Evolutionary conservation across 2,888 invertebrate genomes (phyloP), one percentile per base, ranked within the genome.

Genomic region (Synergus gifuensis): DNA sequence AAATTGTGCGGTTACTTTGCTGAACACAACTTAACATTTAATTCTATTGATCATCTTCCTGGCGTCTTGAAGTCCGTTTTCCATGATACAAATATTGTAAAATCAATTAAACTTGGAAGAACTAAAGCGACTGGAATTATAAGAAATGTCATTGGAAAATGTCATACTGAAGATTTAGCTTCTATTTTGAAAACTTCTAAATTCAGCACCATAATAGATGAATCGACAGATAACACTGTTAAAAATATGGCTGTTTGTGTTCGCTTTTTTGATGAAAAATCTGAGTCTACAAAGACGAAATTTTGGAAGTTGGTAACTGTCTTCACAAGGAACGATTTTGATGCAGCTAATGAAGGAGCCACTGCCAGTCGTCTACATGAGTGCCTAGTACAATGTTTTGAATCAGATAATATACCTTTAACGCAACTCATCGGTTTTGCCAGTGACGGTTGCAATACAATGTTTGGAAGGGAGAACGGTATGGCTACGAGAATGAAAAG

Each of bases 291-390:
- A n/a, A n/a, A n/a, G n/a, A n/a, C n/a, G n/a, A n/a, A 42, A 64
- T 82, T 79, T 76, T 82, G 78, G 82, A 63, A 78, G 4, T 28
- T 80, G 40, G 64, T 76, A n/a, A 60, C 78, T 14, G 44, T 79
- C 9, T 73, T 82, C 18, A 44, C 3, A 73, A 77, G 60, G 12
- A 18, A 28, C 4, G 44, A 54, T 83, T 87, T 89, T 78, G 76
- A 46, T 1, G 76, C 36, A 63, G 66, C 78, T 42, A 12, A n/a
- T 54, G 78, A 64, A 67, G 79, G 66, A 12, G 62, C 78, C 28
- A 76, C 81, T 54, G 76, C 81, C 44, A n/a, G 66, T 12, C 44
- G 66, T 40, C n/a, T n/a, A n/a, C n/a, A n/a, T n/a, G 62, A 40
- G 16, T 44, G 69, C 12, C 54, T 73, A 36, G 14, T 60, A 7